Conservation (phyloP, 2,888 invertebrate genomes). For the Plemyria rubiginata region DNA sequence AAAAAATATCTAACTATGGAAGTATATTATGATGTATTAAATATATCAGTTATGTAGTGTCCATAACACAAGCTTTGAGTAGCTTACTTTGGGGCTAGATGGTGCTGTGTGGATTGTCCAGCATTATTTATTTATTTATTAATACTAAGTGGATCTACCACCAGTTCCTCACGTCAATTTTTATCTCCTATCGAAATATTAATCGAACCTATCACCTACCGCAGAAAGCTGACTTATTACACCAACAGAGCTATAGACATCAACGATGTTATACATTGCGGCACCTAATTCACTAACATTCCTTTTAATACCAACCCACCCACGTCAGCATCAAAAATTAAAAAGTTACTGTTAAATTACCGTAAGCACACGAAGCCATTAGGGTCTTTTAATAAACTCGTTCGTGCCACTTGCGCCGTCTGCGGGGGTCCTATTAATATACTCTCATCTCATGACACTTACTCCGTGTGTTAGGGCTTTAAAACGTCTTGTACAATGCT, state of each 20-base stretch:
- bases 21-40: too few relatives aligned
- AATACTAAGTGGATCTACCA: too few relatives aligned
- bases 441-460: conserved; percentile 19
- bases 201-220: too few relatives aligned
- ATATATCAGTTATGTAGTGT: too few relatives aligned
- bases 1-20: too few relatives aligned
- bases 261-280: conserved; percentile 12
- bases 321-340: conserved; percentile 32
- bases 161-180: too few relatives aligned
- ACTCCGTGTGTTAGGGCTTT: conserved; percentile 12
- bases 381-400: conserved; percentile 41
- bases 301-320: conserved; percentile 11
- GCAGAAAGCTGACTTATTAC: too few relatives aligned
- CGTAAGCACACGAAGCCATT: conserved; percentile 30
- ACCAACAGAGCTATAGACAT: not conserved
- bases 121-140: too few relatives aligned
- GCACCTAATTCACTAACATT: conserved; percentile 18
- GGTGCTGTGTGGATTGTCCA: too few relatives aligned
- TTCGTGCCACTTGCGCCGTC: conserved; percentile 23
- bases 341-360: conserved; percentile 39
- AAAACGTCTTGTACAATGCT: conserved; percentile 22
- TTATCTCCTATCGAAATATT: too few relatives aligned
- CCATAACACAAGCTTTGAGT: too few relatives aligned
- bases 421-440: conserved; percentile 23
- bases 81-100: too few relatives aligned